Percentiles rank a stretch among this genome's conserved stretches.
Evolutionary conservation across 2,888 invertebrate genomes (phyloP).

Genomic region (Zygothrica quintamaculata): DNA sequence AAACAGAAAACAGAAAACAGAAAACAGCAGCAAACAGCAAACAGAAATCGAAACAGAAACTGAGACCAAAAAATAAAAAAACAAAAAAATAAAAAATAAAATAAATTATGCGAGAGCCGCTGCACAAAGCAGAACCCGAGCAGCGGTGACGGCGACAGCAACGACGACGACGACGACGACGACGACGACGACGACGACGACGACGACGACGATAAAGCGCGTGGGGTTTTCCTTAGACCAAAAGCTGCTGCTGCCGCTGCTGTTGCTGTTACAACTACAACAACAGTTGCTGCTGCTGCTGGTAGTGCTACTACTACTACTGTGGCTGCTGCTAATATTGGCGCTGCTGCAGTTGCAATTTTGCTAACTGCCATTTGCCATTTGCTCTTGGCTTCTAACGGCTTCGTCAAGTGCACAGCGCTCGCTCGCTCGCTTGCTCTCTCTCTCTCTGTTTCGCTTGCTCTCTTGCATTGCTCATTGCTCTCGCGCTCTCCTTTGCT

Average conservation of each 20-base stretch:
- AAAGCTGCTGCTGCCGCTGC: slow-evolving; percentile 35
- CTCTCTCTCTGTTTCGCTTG: slow-evolving; percentile 13
- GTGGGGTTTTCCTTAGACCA: slow-evolving; percentile 59
- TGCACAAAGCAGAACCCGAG: slow-evolving; percentile 51
- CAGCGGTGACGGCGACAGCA: slow-evolving; percentile 18
- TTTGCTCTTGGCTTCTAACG: slow-evolving; percentile 58
- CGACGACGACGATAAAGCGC: slow-evolving; percentile 26
- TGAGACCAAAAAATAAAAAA: slow-evolving; percentile 24
- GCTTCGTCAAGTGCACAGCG: slow-evolving; percentile 54
- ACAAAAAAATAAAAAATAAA: no score
- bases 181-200: slow-evolving; percentile 23
- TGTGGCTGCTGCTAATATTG: slow-evolving; percentile 1
- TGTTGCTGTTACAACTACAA: slow-evolving; percentile 22
- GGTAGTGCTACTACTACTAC: not conserved
- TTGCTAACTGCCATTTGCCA: slow-evolving; percentile 53
- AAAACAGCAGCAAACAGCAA: slow-evolving; percentile 23
- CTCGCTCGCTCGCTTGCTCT: slow-evolving; percentile 3
- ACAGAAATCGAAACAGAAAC: slow-evolving; percentile 25
- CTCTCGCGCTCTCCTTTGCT: slow-evolving; percentile 1
- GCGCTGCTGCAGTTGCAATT: slow-evolving; percentile 38
- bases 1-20: slow-evolving; percentile 22
- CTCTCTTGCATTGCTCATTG: slow-evolving; percentile 12
- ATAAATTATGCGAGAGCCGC: slow-evolving; percentile 17
- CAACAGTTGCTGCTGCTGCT: not conserved
- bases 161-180: slow-evolving; percentile 13